A percentile compares a stretch with the other conserved stretches of the same genome.
phyloP scores from a whole-genome alignment of 2,113 vertebrate species.

The Oryzias melastigma region DNA sequence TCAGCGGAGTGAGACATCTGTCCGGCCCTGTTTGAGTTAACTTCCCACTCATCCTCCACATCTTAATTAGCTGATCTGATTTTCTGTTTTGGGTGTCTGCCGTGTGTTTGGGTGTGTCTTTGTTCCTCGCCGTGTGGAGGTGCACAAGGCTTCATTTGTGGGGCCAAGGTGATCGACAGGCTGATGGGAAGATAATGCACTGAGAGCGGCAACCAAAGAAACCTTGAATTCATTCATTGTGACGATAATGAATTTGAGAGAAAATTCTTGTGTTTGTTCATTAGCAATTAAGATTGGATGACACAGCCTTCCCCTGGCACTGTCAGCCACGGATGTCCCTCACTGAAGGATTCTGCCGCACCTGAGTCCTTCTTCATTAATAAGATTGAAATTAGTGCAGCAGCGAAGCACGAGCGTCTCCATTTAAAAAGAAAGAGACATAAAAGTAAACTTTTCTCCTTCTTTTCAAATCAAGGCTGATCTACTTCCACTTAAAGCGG shows the following conservation, averaged over 20 bases:
- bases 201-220: slow-evolving; percentile 56
- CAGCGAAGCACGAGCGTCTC: slow-evolving; percentile 48
- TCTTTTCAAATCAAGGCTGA: slow-evolving; percentile 53
- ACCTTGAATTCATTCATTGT: slow-evolving; percentile 65
- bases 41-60: slow-evolving; percentile 63
- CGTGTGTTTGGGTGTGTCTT: slow-evolving; percentile 27
- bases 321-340: slow-evolving; percentile 71
- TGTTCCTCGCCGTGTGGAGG: slow-evolving; percentile 14
- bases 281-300: slow-evolving; percentile 65
- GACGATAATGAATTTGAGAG: slow-evolving; percentile 68
- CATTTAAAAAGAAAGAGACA: slow-evolving; percentile 28
- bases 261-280: slow-evolving; percentile 73
- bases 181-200: slow-evolving; percentile 70
- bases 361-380: slow-evolving; percentile 70
- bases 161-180: slow-evolving; percentile 59
- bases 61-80: slow-evolving; percentile 75
- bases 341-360: slow-evolving; percentile 68
- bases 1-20: slow-evolving; percentile 76
- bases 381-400: slow-evolving; percentile 70
- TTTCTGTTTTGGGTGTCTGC: slow-evolving; percentile 34
- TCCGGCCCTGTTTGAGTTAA: slow-evolving; percentile 70
- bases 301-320: slow-evolving; percentile 58
- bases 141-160: slow-evolving; percentile 52
- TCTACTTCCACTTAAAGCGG: slow-evolving; percentile 29
- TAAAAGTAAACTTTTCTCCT: slow-evolving; percentile 45